These are phyloP conservation scores for Yponomeuta malinellus DNA, from an alignment of 2,888 invertebrate species.

Conservation along the genomic window DNA sequence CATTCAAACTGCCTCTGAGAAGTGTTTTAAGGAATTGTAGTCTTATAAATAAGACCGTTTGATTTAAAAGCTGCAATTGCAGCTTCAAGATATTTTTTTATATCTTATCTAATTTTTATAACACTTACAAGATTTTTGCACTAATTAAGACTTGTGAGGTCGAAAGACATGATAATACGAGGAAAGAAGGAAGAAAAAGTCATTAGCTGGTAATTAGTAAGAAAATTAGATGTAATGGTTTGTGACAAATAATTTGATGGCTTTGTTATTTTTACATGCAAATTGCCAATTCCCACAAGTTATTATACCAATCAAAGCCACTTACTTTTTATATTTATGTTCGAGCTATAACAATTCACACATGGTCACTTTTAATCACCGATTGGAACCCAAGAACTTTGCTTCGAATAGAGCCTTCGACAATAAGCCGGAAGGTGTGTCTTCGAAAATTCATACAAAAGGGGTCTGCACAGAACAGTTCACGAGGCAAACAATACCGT, in stretches of 20 bases:
- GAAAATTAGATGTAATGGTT: neutral
- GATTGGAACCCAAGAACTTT: neutral
- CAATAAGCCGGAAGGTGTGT: constrained; percentile 5
- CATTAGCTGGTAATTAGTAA: neutral
- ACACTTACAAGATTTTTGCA: too few species aligned
- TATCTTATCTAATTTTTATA: too few species aligned
- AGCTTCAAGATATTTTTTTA: too few species aligned
- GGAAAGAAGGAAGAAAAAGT: neutral
- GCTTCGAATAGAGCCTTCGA: constrained; percentile 25
- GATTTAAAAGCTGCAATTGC: too few species aligned
- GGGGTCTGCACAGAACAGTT: constrained; percentile 31
- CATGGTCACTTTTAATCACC: neutral
- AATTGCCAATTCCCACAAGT: neutral
- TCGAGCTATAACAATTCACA: constrained; percentile 7
- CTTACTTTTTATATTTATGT: neutral
- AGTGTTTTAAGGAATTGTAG: too few species aligned
- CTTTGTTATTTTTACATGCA: neutral
- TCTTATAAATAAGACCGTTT: too few species aligned
- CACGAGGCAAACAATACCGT: constrained; percentile 53
- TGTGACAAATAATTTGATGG: neutral
- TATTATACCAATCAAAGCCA: neutral
- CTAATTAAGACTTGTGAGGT: too few species aligned
- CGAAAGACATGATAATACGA: too few species aligned
- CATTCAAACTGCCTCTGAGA: too few species aligned
- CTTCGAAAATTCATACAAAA: constrained; percentile 39